Percentiles rank a stretch among this genome's conserved stretches.
phyloP scores from a whole-genome alignment of 23 tunicate genomes.

The Ciona savignyi region DNA sequence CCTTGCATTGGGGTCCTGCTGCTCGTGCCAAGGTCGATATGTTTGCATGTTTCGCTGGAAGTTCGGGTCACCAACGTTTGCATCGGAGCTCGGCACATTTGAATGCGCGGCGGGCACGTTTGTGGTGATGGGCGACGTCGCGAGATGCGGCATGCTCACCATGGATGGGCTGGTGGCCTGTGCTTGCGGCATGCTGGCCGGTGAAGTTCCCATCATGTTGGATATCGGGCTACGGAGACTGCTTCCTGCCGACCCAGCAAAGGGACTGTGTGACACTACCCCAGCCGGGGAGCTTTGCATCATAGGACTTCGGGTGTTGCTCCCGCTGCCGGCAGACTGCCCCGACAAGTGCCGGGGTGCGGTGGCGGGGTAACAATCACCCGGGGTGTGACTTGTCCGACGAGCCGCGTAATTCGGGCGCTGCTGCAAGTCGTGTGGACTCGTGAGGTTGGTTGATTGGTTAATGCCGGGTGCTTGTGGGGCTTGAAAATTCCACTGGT shows the following conservation, averaged over 20 bases:
- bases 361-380: constrained; percentile 17
- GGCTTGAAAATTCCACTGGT: not conserved
- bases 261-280: constrained; percentile 10
- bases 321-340: constrained; percentile 12
- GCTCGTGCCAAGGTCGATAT: constrained; percentile 32
- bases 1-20: not conserved
- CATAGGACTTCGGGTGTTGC: constrained; percentile 46
- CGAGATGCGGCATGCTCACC: constrained; percentile 17
- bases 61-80: not conserved
- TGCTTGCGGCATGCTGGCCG: constrained; percentile 11
- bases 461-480: not conserved
- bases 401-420: constrained; percentile 9
- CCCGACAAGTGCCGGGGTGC: constrained; percentile 21
- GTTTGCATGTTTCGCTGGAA: constrained; percentile 8
- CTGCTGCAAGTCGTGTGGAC: not conserved
- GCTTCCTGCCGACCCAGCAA: constrained; percentile 10
- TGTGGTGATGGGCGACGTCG: constrained; percentile 11
- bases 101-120: not conserved
- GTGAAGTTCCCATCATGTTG: constrained; percentile 17
- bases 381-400: constrained; percentile 21
- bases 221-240: constrained; percentile 36
- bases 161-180: constrained; percentile 6
- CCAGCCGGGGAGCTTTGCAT: constrained; percentile 40
- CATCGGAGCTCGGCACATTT: no score
- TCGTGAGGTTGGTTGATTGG: not conserved